Evolutionary conservation across 2,797 vertebrate species (phyloP).

Genomic region (Catharus ustulatus): DNA sequence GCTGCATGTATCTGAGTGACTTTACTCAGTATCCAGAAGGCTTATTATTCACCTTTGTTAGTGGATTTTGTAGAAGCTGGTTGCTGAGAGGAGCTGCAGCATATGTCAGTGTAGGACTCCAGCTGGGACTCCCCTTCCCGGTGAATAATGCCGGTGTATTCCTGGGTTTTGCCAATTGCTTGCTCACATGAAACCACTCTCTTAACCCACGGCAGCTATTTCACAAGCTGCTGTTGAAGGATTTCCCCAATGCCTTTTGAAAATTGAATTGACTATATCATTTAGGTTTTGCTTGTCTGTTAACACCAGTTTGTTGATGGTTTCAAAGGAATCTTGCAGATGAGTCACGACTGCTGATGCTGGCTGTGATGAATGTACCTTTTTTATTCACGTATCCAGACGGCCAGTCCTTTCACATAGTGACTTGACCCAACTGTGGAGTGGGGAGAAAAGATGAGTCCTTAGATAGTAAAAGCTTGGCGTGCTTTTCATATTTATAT

Average conservation of each 20-base stretch:
- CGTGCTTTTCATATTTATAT: background rate
- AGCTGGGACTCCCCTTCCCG: background rate
- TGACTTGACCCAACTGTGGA: background rate
- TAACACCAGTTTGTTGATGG: background rate
- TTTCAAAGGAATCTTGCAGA: background rate
- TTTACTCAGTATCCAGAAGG: background rate
- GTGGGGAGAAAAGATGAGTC: background rate
- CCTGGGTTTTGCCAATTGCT: background rate
- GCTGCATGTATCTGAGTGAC: accelerated
- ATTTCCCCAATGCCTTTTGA: background rate
- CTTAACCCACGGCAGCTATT: background rate
- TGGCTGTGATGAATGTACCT: background rate
- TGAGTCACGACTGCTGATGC: background rate
- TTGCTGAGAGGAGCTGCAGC: background rate
- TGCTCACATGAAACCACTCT: background rate
- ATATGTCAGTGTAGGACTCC: background rate
- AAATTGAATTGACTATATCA: background rate
- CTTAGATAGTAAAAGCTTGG: background rate
- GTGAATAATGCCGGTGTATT: background rate
- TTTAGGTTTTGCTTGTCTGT: background rate
- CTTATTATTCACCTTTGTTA: background rate
- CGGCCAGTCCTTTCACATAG: background rate
- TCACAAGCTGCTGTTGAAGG: background rate
- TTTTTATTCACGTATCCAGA: background rate
- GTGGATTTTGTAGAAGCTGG: background rate